phyloP scores from a whole-genome alignment of 2,888 invertebrate genomes.

The Nezara viridula region DNA sequence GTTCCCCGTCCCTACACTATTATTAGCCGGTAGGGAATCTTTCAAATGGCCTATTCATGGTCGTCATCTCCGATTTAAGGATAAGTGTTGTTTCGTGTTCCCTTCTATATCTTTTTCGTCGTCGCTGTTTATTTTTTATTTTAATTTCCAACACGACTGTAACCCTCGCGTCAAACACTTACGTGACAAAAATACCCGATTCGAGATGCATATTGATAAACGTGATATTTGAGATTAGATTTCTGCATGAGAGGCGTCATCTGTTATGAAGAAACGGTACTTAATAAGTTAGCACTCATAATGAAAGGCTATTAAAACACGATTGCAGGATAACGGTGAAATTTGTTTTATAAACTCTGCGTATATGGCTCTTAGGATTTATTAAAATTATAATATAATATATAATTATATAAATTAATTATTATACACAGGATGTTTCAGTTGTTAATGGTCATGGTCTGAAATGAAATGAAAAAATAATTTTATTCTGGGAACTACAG shows the following conservation, averaged over 20 bases:
- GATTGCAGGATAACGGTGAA: no score
- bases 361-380: no score
- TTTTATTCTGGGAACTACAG: no score
- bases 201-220: background rate
- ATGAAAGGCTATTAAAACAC: background rate
- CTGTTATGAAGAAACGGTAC: background rate
- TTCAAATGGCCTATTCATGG: constrained; percentile 38
- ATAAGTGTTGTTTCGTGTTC: constrained; percentile 47
- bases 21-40: constrained; percentile 52
- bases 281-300: background rate
- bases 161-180: background rate
- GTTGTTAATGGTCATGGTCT: no score
- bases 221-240: background rate
- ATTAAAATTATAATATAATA: no score
- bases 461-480: no score
- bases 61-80: constrained; percentile 45
- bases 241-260: background rate
- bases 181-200: constrained; percentile 25
- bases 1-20: constrained; percentile 25
- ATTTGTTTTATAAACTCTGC: no score
- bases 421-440: no score
- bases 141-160: constrained; percentile 33
- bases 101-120: constrained; percentile 7
- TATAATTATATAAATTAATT: no score
- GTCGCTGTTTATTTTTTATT: background rate